A percentile compares a stretch with the other conserved stretches of the same genome.
phyloP scores from a whole-genome alignment of 2,797 vertebrate species.

The Silurus lanzhouensis region DNA sequence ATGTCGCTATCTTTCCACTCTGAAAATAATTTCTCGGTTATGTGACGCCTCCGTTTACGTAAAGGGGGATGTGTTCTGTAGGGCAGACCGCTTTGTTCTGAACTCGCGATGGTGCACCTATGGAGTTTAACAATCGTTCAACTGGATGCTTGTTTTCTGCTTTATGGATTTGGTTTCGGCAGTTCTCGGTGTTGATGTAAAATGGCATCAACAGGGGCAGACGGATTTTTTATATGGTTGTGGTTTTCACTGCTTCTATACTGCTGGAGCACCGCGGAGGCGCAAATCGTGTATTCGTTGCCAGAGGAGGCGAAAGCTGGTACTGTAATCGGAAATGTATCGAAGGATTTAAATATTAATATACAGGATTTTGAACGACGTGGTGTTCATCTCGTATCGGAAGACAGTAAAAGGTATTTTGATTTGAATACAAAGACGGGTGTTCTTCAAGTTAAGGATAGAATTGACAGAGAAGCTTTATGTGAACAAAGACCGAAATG shows the following conservation, averaged over 20 bases:
- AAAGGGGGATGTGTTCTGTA: neutral
- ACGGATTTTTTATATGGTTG: neutral
- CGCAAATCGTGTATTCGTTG: conserved; percentile 65
- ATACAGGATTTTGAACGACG: conserved; percentile 60
- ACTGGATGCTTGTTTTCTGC: neutral
- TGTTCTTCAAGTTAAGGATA: conserved; percentile 55
- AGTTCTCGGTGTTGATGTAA: neutral
- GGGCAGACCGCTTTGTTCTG: conserved; percentile 37
- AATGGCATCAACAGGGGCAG: conserved; percentile 17
- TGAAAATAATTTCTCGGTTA: neutral
- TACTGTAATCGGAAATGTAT: conserved; percentile 70
- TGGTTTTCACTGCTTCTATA: conserved; percentile 29
- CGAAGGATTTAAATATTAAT: conserved; percentile 71
- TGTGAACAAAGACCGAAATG: conserved; percentile 51
- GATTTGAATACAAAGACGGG: conserved; percentile 65
- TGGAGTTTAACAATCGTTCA: neutral
- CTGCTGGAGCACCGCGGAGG: conserved; percentile 36
- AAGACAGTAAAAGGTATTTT: conserved; percentile 62
- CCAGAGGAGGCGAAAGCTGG: conserved; percentile 71
- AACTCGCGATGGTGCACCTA: conserved; percentile 17
- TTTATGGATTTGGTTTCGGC: neutral
- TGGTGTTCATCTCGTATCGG: conserved; percentile 63
- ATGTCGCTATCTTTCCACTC: conserved; percentile 34
- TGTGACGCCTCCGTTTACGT: conserved; percentile 10
- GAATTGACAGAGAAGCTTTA: conserved; percentile 64